These are phyloP conservation scores for Aphis craccivora DNA, from an alignment of 1,140 invertebrate species.

Conservation along the genomic window DNA sequence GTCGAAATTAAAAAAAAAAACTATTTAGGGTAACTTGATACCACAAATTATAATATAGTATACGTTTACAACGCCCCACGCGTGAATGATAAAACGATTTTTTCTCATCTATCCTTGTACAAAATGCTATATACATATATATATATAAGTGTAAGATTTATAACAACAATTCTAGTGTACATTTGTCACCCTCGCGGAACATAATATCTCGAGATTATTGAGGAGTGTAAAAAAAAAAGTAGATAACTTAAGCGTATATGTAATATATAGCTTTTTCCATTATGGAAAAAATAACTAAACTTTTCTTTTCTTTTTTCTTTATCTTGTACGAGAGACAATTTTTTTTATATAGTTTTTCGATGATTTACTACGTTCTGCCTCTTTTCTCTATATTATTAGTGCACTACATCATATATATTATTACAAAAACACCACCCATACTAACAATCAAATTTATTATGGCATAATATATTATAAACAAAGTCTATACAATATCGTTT, in stretches of 20 bases:
- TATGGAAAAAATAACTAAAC: constrained; percentile 30
- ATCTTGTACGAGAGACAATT: constrained; percentile 3
- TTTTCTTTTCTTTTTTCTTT: constrained; percentile 10
- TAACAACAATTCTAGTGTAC: background rate
- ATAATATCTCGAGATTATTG: constrained; percentile 40
- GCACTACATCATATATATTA: background rate
- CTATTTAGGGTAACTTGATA: background rate
- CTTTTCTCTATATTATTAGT: constrained; percentile 25
- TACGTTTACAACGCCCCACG: background rate
- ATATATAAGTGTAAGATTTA: background rate
- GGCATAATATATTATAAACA: background rate
- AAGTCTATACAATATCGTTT: background rate
- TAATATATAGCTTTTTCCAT: background rate
- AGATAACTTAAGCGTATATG: background rate
- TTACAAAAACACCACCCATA: background rate
- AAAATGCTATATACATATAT: background rate
- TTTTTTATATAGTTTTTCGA: background rate
- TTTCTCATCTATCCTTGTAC: background rate
- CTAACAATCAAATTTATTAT: background rate
- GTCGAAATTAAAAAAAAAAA: background rate
- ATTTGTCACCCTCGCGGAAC: constrained; percentile 17
- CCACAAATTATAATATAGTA: background rate
- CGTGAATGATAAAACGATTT: background rate
- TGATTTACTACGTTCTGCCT: background rate
- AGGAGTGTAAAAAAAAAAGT: background rate